These are phyloP conservation scores for Proctacanthus coquilletti DNA, from an alignment of 1,140 invertebrate species.

Conservation along the genomic window DNA sequence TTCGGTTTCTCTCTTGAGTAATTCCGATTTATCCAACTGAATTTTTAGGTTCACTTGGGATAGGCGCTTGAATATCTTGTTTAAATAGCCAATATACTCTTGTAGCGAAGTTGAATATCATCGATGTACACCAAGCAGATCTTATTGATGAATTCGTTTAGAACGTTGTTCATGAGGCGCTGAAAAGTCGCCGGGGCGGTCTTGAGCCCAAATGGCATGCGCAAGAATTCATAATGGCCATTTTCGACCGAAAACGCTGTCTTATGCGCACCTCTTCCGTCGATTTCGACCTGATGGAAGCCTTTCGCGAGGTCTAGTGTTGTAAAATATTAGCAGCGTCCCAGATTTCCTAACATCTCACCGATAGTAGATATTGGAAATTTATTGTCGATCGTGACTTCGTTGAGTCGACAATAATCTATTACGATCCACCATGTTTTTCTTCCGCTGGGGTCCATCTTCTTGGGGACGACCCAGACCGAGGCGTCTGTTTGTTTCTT, in stretches of 20 bases:
- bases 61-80: constrained; percentile 24
- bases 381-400: constrained; percentile 10
- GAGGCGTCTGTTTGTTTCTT: constrained; percentile 9
- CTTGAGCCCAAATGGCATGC: constrained; percentile 30
- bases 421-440: constrained; percentile 20
- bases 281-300: constrained; percentile 24
- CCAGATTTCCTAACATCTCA: constrained; percentile 9
- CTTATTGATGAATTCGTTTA: constrained; percentile 15
- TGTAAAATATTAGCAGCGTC: constrained; percentile 9
- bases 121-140: constrained; percentile 22
- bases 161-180: constrained; percentile 27
- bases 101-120: constrained; percentile 18
- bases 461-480: constrained; percentile 18
- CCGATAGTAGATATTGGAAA: constrained; percentile 13
- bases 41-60: constrained; percentile 14
- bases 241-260: constrained; percentile 10
- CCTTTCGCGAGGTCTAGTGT: constrained; percentile 20
- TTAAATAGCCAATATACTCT: constrained; percentile 18
- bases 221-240: constrained; percentile 10
- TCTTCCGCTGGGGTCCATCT: constrained; percentile 9
- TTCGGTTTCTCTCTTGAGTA: constrained; percentile 18
- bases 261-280: constrained; percentile 8
- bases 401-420: constrained; percentile 23
- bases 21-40: constrained; percentile 18
- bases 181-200: constrained; percentile 30